Evolutionary conservation across 1,140 invertebrate species (phyloP).

Genomic region (Pseudomyrmex concolor): DNA sequence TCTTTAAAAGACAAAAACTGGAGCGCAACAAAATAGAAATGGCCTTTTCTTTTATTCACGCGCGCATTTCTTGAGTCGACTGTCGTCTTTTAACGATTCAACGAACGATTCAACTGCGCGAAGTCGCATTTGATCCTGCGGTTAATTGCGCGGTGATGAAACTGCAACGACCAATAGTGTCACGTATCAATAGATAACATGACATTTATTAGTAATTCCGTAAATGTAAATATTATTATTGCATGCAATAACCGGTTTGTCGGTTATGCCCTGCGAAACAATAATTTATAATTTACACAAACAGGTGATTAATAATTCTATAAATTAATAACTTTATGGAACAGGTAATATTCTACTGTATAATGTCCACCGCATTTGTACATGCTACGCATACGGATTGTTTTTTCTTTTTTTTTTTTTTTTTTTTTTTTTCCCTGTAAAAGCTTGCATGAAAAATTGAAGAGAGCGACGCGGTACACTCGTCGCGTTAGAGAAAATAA

Average conservation of each 20-base stretch:
- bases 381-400: no score
- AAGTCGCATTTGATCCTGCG: not conserved
- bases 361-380: not conserved
- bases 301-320: constrained; percentile 44
- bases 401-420: not conserved
- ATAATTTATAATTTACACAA: constrained; percentile 19
- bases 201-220: constrained; percentile 52
- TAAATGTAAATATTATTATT: constrained; percentile 47
- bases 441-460: constrained; percentile 18
- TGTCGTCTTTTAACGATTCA: constrained; percentile 5
- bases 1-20: not conserved
- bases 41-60: not conserved
- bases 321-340: constrained; percentile 36
- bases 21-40: not conserved
- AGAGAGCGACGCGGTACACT: not conserved
- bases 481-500: constrained; percentile 26
- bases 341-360: not conserved
- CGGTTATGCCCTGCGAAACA: constrained; percentile 13
- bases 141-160: constrained; percentile 32
- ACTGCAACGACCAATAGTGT: constrained; percentile 10
- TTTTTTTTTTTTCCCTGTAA: not conserved
- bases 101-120: constrained; percentile 9
- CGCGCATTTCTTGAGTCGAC: not conserved
- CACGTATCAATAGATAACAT: constrained; percentile 32
- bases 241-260: constrained; percentile 16